Percentiles rank a stretch among this genome's conserved stretches.
These are phyloP conservation scores for Syngnathus floridae DNA, from an alignment of 2,113 vertebrate genomes.

Conservation along the genomic window DNA sequence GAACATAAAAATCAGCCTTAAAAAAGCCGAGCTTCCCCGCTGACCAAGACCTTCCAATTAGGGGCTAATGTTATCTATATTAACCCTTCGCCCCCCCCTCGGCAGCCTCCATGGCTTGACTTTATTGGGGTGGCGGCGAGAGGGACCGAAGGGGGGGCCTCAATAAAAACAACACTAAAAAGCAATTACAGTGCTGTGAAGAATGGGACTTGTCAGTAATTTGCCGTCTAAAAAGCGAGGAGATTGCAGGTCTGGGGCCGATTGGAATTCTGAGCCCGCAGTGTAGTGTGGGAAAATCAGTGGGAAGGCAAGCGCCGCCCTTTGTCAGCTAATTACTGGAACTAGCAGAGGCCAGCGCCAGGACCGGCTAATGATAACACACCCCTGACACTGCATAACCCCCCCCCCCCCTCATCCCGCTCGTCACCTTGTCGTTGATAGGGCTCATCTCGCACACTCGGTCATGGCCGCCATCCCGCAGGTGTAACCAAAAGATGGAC, in stretches of 20 bases:
- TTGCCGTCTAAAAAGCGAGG: conserved; percentile 72
- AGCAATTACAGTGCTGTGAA: conserved; percentile 73
- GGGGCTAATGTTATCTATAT: conserved; percentile 68
- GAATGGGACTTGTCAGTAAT: conserved; percentile 74
- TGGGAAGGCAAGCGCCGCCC: conserved; percentile 65
- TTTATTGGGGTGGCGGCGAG: conserved; percentile 57
- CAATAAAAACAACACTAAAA: conserved; percentile 78
- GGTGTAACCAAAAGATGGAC: no score
- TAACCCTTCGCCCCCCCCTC: conserved; percentile 60
- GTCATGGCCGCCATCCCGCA: conserved; percentile 16
- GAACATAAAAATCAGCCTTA: not conserved
- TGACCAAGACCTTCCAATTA: conserved; percentile 59
- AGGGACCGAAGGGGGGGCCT: conserved; percentile 36
- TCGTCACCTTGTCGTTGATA: conserved; percentile 69
- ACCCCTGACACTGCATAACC: conserved; percentile 15
- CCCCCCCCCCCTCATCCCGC: conserved; percentile 47
- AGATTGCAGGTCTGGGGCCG: conserved; percentile 74
- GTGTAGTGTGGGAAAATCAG: conserved; percentile 72
- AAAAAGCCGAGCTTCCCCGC: conserved; percentile 23
- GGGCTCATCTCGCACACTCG: conserved; percentile 40
- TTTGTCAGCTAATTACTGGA: conserved; percentile 69
- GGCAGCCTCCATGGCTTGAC: conserved; percentile 28
- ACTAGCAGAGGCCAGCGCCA: conserved; percentile 67
- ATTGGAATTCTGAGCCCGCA: conserved; percentile 74
- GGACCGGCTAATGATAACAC: conserved; percentile 73